A percentile compares a stretch with the other conserved stretches of the same genome.
Evolutionary conservation across 2,113 vertebrate species (phyloP).

Genomic region (Oophaga pumilio): DNA sequence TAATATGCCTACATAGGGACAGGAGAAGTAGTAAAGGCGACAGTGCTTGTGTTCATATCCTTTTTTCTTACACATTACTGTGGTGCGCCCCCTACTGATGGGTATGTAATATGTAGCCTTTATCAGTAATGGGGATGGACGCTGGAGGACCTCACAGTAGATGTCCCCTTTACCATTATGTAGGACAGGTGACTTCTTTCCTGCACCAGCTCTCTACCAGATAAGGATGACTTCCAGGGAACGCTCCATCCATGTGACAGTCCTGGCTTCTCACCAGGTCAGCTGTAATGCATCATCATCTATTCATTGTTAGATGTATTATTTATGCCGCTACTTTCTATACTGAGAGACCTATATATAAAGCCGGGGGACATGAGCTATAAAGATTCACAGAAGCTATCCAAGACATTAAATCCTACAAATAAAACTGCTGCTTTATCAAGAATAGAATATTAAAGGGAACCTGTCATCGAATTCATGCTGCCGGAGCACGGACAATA

Average conservation of each 20-base stretch:
- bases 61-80: neutral
- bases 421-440: too few species aligned
- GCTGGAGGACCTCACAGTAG: neutral
- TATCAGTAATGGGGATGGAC: neutral
- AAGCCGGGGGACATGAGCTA: neutral
- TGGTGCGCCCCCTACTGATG: too few species aligned
- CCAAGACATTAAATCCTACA: neutral
- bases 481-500: too few species aligned
- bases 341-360: neutral
- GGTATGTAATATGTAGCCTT: neutral
- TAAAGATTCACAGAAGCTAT: neutral
- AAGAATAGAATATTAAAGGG: too few species aligned
- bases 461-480: too few species aligned
- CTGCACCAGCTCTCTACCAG: neutral
- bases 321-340: neutral
- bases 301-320: neutral
- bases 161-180: neutral
- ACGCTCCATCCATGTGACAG: neutral
- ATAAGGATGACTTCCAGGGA: neutral
- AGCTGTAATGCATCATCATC: slow-evolving; percentile 4
- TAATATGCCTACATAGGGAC: too few species aligned
- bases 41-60: neutral
- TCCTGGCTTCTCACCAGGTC: neutral
- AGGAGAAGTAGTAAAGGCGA: too few species aligned
- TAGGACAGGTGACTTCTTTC: neutral